A percentile compares a stretch with the other conserved stretches of the same genome.
Evolutionary conservation across 2,888 invertebrate species (phyloP).

Genomic region (Patella caerulea): DNA sequence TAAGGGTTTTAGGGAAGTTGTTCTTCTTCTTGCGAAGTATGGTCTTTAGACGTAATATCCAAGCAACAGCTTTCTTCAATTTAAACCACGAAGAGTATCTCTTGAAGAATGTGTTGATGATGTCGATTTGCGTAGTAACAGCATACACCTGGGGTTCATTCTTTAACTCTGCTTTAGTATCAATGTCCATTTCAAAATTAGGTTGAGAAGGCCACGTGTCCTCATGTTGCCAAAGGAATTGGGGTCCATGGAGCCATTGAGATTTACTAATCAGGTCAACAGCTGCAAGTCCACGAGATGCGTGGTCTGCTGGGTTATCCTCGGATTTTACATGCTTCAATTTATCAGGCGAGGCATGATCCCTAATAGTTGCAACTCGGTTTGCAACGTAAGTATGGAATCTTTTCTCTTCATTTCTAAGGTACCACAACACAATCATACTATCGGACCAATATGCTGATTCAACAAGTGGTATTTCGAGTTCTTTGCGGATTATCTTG

Average conservation of each 20-base stretch:
- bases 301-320: slow-evolving; percentile 36
- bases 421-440: slow-evolving; percentile 20
- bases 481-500: slow-evolving; percentile 8
- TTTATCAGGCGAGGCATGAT: slow-evolving; percentile 22
- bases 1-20: too few relatives aligned
- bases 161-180: neutral
- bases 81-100: too few relatives aligned
- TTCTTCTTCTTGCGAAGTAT: neutral
- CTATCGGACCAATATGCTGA: slow-evolving; percentile 25
- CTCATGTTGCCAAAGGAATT: slow-evolving; percentile 21
- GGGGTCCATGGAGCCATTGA: slow-evolving; percentile 33
- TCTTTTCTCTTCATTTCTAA: slow-evolving; percentile 7
- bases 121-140: too few relatives aligned
- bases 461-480: neutral
- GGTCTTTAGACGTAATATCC: too few relatives aligned
- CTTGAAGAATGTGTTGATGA: too few relatives aligned
- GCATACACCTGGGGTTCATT: too few relatives aligned
- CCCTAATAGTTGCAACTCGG: slow-evolving; percentile 28
- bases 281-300: slow-evolving; percentile 30
- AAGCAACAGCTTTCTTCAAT: too few relatives aligned
- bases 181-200: neutral
- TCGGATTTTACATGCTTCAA: slow-evolving; percentile 33
- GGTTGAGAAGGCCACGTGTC: neutral
- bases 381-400: slow-evolving; percentile 32
- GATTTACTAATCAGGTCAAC: slow-evolving; percentile 15